Evolutionary conservation across 2,113 vertebrate genomes (phyloP).

Genomic region (Melierax canorus): DNA sequence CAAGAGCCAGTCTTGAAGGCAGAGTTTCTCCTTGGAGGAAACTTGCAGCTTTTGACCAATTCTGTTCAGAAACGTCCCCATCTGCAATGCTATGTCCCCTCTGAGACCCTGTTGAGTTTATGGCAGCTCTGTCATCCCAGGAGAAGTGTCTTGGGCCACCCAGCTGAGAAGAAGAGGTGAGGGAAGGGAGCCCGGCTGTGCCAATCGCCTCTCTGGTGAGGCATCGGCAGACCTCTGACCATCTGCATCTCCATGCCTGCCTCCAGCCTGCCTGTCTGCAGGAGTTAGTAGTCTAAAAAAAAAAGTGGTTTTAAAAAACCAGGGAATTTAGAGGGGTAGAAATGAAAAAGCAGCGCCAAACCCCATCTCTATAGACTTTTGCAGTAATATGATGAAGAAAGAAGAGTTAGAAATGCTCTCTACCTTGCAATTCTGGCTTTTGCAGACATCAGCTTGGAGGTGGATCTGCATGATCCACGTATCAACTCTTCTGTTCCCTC

Average conservation of each 20-base stretch:
- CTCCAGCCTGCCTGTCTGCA: background rate
- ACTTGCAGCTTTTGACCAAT: background rate
- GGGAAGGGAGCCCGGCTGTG: background rate
- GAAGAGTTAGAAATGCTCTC: background rate
- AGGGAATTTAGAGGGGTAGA: background rate
- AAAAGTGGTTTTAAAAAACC: background rate
- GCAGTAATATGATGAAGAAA: no score
- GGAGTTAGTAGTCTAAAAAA: background rate
- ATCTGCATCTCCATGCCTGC: fast-evolving
- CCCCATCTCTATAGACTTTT: fast-evolving
- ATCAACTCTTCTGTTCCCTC: no score
- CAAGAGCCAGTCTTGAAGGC: background rate
- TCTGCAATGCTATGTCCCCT: fast-evolving
- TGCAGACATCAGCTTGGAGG: background rate
- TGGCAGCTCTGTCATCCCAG: background rate
- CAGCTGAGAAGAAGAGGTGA: background rate
- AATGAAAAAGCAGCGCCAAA: background rate
- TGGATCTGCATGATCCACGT: background rate
- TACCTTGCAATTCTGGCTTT: background rate
- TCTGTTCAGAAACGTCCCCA: background rate
- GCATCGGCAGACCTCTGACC: background rate
- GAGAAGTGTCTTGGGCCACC: background rate
- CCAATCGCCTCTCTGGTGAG: fast-evolving
- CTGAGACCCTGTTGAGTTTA: background rate
- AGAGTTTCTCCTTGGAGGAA: background rate